Evolutionary conservation across 2,888 invertebrate genomes (phyloP).

Genomic region (Mesoligia furuncula): DNA sequence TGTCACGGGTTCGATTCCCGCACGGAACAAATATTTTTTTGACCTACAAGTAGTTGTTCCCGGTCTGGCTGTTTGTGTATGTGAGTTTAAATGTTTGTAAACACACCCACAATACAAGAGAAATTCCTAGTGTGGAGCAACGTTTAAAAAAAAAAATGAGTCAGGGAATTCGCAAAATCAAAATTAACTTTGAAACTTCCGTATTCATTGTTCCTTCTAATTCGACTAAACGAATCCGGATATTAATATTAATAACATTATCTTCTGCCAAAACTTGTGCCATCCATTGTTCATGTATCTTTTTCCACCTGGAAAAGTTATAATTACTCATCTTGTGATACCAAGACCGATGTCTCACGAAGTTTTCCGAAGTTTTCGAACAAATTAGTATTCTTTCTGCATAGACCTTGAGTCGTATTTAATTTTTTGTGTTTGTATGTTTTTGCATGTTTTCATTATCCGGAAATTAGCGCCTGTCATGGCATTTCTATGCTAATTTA

Average conservation of each 20-base stretch:
- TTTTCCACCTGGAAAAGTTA: constrained; percentile 48
- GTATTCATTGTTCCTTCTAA: background rate
- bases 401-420: constrained; percentile 27
- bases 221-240: background rate
- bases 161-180: background rate
- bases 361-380: constrained; percentile 40
- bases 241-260: constrained; percentile 39
- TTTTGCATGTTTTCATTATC: constrained; percentile 50
- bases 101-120: too few relatives aligned
- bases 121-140: too few relatives aligned
- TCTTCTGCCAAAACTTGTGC: constrained; percentile 22
- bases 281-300: constrained; percentile 14
- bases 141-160: too few relatives aligned
- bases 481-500: constrained; percentile 29
- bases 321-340: constrained; percentile 53
- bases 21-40: too few relatives aligned
- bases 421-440: too few relatives aligned
- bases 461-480: constrained; percentile 7
- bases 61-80: too few relatives aligned
- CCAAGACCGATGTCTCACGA: constrained; percentile 29
- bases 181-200: background rate
- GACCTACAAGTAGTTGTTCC: too few relatives aligned
- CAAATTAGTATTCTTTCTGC: constrained; percentile 55
- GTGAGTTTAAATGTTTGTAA: too few relatives aligned
- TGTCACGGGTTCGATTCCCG: too few relatives aligned